phyloP scores from a whole-genome alignment of 2,888 invertebrate genomes.

The Melinopterus prodromus region DNA sequence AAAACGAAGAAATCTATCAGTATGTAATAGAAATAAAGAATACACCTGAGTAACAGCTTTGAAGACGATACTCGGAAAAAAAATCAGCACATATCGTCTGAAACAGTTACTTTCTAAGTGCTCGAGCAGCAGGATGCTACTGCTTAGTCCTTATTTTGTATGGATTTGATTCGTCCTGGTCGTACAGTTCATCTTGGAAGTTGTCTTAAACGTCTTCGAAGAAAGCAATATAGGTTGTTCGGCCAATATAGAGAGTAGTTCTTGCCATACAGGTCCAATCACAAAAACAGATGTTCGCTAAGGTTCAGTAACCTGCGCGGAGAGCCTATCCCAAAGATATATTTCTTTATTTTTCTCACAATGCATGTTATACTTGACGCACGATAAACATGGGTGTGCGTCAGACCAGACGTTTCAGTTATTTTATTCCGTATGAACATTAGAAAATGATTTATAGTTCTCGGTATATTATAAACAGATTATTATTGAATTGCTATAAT shows the following conservation, averaged over 20 bases:
- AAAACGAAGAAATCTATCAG: too few species aligned
- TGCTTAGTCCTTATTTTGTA: neutral
- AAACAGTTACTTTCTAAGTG: neutral
- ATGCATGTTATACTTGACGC: neutral
- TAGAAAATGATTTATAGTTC: too few species aligned
- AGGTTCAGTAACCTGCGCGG: neutral
- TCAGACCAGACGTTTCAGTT: too few species aligned
- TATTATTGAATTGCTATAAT: too few species aligned
- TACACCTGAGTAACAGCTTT: neutral
- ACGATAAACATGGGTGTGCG: too few species aligned
- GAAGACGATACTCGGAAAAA: neutral
- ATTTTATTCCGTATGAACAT: too few species aligned
- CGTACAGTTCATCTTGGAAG: neutral
- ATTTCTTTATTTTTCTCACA: neutral
- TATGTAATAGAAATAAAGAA: too few species aligned
- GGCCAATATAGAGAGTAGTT: neutral
- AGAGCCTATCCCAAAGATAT: neutral
- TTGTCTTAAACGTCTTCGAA: neutral
- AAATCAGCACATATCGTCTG: neutral
- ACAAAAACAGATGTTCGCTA: neutral
- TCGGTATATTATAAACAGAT: too few species aligned
- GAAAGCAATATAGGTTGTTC: neutral
- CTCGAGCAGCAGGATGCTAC: neutral
- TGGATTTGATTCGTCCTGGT: neutral
- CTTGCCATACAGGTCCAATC: neutral